A percentile compares a stretch with the other conserved stretches of the same genome.
phyloP scores from a whole-genome alignment of 2,888 invertebrate genomes.

The Argynnis bischoffii region DNA sequence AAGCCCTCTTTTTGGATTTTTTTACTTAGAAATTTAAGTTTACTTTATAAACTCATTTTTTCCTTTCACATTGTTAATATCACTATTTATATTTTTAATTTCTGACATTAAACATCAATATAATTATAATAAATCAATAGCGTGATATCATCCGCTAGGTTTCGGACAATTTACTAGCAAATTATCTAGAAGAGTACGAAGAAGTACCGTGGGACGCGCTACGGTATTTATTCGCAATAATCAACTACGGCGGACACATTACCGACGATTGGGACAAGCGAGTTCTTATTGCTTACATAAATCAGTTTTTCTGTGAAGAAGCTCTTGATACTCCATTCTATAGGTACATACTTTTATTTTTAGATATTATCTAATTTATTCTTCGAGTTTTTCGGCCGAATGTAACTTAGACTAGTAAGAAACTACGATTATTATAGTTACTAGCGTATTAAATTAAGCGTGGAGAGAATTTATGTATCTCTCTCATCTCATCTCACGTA shows the following conservation, averaged over 20 bases:
- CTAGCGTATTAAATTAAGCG: too few relatives aligned
- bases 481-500: too few relatives aligned
- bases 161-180: slow-evolving; percentile 91
- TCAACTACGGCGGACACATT: slow-evolving; percentile 94
- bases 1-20: neutral
- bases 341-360: slow-evolving; percentile 69
- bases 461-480: too few relatives aligned
- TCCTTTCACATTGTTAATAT: neutral
- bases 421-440: too few relatives aligned
- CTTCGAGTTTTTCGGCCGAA: neutral
- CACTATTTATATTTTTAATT: neutral
- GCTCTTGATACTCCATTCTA: slow-evolving; percentile 85
- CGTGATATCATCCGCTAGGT: slow-evolving; percentile 68
- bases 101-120: too few relatives aligned
- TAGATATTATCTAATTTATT: neutral
- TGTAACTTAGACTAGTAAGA: too few relatives aligned
- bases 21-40: slow-evolving; percentile 17
- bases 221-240: slow-evolving; percentile 93
- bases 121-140: too few relatives aligned
- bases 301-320: slow-evolving; percentile 90
- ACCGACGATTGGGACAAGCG: slow-evolving; percentile 89
- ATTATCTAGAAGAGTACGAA: slow-evolving; percentile 93
- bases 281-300: slow-evolving; percentile 90
- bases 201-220: slow-evolving; percentile 95
- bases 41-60: neutral